A percentile compares a stretch with the other conserved stretches of the same genome.
Conservation (phyloP, 2,113 vertebrate species). For the Eidolon helvum region DNA sequence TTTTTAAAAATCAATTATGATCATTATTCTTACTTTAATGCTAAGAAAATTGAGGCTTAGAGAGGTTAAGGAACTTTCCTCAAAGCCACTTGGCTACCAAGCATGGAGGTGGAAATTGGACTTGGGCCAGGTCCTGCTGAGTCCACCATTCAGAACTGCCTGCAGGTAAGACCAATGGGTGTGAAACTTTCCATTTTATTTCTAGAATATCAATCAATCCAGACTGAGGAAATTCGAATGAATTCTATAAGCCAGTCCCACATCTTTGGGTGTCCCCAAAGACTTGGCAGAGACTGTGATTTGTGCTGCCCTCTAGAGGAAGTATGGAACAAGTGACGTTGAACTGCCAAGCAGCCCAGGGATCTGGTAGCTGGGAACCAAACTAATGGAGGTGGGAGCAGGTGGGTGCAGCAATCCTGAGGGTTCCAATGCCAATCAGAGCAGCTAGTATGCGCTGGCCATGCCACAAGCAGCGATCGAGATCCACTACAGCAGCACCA, state of each 20-base stretch:
- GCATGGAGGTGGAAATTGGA: background rate
- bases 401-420: background rate
- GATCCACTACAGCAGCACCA: background rate
- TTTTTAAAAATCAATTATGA: background rate
- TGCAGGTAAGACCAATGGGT: background rate
- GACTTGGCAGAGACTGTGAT: background rate
- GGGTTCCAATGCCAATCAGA: slow-evolving; percentile 28
- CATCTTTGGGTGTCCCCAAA: background rate
- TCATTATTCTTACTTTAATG: background rate
- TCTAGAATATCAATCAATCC: background rate
- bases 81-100: background rate
- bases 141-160: background rate
- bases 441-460: background rate
- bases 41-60: background rate
- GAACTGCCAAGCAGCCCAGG: background rate
- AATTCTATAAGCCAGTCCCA: background rate
- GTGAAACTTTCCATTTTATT: background rate
- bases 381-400: background rate
- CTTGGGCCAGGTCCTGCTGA: background rate
- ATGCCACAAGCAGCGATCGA: too few relatives aligned
- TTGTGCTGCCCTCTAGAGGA: slow-evolving; percentile 56
- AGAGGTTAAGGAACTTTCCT: background rate
- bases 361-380: background rate
- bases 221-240: background rate
- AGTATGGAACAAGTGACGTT: background rate